Conservation (phyloP, 1,140 invertebrate species). For the Pinna nobilis region DNA sequence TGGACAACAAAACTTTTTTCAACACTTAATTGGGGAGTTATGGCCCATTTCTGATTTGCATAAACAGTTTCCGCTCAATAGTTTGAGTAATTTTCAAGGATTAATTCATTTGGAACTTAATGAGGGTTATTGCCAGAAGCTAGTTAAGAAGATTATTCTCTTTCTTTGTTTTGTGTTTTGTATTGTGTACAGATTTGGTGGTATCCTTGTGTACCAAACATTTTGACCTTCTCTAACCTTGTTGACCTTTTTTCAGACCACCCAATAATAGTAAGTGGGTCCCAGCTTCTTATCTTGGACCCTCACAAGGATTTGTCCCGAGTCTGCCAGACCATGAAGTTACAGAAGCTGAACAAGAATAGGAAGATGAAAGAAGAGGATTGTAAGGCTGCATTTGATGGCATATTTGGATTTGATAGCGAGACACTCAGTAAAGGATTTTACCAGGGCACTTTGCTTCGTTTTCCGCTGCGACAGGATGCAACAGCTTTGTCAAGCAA, state of each 20-base stretch:
- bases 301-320: conserved; percentile 45
- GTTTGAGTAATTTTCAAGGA: too few relatives aligned
- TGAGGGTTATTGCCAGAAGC: too few relatives aligned
- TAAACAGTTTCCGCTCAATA: too few relatives aligned
- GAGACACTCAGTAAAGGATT: conserved; percentile 28
- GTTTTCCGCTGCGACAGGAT: conserved; percentile 50
- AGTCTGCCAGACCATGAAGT: conserved; percentile 36
- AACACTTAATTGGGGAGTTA: too few relatives aligned
- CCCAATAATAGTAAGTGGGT: conserved; percentile 63
- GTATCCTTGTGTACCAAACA: too few relatives aligned
- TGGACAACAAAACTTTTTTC: too few relatives aligned
- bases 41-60: too few relatives aligned
- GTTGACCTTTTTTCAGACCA: conserved; percentile 53
- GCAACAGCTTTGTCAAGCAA: conserved; percentile 38
- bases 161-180: too few relatives aligned
- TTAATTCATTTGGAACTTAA: too few relatives aligned
- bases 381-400: conserved; percentile 23
- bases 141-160: too few relatives aligned
- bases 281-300: conserved; percentile 58
- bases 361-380: conserved; percentile 17
- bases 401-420: conserved; percentile 42
- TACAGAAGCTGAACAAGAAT: conserved; percentile 9
- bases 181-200: too few relatives aligned
- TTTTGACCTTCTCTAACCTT: neutral
- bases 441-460: conserved; percentile 57